phyloP scores from a whole-genome alignment of 2,797 vertebrate genomes.

The Sylvia borin region DNA sequence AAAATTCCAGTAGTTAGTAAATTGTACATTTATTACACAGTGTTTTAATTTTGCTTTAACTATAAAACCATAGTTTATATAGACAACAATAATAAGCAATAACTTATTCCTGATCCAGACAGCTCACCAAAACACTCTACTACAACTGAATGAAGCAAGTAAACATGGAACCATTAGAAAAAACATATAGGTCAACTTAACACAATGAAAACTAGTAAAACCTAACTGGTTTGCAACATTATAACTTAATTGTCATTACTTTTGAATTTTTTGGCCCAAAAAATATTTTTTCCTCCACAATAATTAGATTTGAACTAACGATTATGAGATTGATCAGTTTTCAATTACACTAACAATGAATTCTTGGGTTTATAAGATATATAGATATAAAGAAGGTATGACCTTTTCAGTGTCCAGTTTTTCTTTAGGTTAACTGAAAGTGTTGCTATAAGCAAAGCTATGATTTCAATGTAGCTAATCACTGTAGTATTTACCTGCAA shows the following conservation, averaged over 20 bases:
- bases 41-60: background rate
- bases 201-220: background rate
- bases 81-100: background rate
- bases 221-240: rapidly evolving
- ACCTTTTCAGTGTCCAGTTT: background rate
- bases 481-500: background rate
- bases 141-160: background rate
- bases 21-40: background rate
- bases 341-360: background rate
- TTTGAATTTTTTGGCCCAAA: background rate
- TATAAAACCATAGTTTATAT: background rate
- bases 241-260: background rate
- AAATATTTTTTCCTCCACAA: background rate
- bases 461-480: background rate
- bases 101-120: background rate
- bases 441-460: background rate
- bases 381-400: background rate
- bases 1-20: background rate
- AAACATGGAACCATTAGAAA: background rate
- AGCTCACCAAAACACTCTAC: background rate
- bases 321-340: background rate
- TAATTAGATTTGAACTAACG: background rate
- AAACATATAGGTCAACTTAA: background rate
- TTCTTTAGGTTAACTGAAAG: background rate
- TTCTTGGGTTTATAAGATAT: background rate